Evolutionary conservation across 2,797 vertebrate genomes (phyloP), one percentile per base, ranked within the genome.

Genomic region (Tachyglossus aculeatus): DNA sequence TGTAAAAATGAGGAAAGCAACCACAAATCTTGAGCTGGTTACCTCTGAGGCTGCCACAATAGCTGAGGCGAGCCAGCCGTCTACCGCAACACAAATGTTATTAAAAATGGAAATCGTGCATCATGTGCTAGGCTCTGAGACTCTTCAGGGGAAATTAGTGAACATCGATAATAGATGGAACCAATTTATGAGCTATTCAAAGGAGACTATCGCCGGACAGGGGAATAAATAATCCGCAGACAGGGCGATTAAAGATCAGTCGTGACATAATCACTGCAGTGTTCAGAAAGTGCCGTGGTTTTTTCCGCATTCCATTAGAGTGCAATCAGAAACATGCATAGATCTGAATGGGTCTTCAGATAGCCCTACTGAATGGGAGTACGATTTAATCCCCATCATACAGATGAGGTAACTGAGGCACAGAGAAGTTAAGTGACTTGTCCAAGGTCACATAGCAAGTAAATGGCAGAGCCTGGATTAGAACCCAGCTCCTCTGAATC

Each of bases 261-360:
- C 77, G 21, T 43, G 50, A 81, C 38, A 37, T 41, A 52, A 77
- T 66, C 81, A 75, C 53, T 67, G 69, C 76, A 56, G 78, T 54
- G 57, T 71, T 59, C 78, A 38, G 39, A 43, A 65, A 52, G 32
- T 59, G 37, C 15, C 6, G 7, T 13, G n/a, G 47, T 38, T 68
- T 52, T 31, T 57, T 62, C 52, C 56, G 27, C 24, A 32, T 50
- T 70, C 82, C 60, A 69, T 68, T 77, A 79, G 69, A 59, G 45
- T 22, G 57, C 81, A 72, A 68, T 56, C 64, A 74, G 43, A 68
- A 67, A 45, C 60, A 57, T 11, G 7, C n/a, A n/a, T n/a, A n/a
- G n/a, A n/a, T n/a, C n/a, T n/a, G n/a, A n/a, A n/a, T n/a, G n/a
- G n/a, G n/a, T n/a, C n/a, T n/a, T n/a, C n/a, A n/a, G n/a, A n/a